Base-by-base conservation (phyloP, 2,888 invertebrate genomes). In the Oligia strigilis region DNA sequence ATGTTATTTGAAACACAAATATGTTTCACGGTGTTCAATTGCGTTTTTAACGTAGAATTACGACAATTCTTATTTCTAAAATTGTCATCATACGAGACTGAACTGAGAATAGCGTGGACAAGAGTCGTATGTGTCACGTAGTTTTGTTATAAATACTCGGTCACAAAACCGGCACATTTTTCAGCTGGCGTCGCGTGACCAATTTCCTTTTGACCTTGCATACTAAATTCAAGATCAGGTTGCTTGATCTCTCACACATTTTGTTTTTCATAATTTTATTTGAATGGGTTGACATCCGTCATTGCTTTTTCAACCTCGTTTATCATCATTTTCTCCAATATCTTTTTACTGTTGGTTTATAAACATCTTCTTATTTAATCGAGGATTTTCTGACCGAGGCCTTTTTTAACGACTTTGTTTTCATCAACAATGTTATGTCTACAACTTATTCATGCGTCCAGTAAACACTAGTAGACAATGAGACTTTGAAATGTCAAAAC, bases 121-220 rank as follows among this genome's bases (percentile, higher is more conserved):
- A 91, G 80, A 75, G 90, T 92, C 89, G 88, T 90, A 92, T 91
- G 86, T 95, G 94, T 95, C 94, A 93, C 92, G 91, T 85, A 89
- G 89, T 92, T 93, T 91, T 88, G 90, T 93, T 95, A 95, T 93
- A 96, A 96, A 95, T 95, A 95, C 91, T 87, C 93, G 89, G 92
- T 93, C 93, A 92, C 91, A 92, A 92, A 93, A 91, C 93, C 92
- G 90, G 89, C 91, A 92, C 90, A 93, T 93, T 94, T 94, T 94
- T 94, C 92, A 90, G 91, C 93, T 94, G 92, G 93, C 92, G 91
- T 90, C 91, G 90, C 91, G 92, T 93, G 93, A 93, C 92, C 92
- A 91, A 93, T 94, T 96, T 94, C 93, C 93, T 94, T 91, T 90
- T 91, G 93, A 94, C 96, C 96, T 96, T 96, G 96, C 88, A 79